A percentile compares a stretch with the other conserved stretches of the same genome.
These are phyloP conservation scores for Mythimna loreyi DNA, from an alignment of 2,888 invertebrate genomes.

Conservation along the genomic window DNA sequence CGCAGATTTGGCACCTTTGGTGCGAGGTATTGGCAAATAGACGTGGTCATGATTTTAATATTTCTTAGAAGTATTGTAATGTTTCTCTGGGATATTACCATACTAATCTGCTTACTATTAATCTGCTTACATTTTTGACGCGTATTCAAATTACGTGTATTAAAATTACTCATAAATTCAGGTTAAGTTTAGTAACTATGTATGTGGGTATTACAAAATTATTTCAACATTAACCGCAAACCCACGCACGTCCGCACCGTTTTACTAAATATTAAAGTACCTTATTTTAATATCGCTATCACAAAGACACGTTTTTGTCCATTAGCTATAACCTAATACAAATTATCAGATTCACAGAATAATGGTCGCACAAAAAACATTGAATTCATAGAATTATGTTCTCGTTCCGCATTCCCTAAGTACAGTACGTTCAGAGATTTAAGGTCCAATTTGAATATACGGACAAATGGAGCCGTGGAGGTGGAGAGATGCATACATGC, in stretches of 20 bases:
- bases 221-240: background rate
- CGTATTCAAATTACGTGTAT: background rate
- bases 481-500: slow-evolving; percentile 64
- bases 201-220: background rate
- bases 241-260: background rate
- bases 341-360: slow-evolving; percentile 46
- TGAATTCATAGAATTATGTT: slow-evolving; percentile 36
- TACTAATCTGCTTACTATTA: too few species aligned
- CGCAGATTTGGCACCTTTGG: slow-evolving; percentile 32
- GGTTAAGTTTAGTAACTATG: slow-evolving; percentile 8
- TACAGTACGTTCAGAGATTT: slow-evolving; percentile 59
- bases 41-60: slow-evolving; percentile 7
- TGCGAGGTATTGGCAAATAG: slow-evolving; percentile 39
- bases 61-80: slow-evolving; percentile 33
- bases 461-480: slow-evolving; percentile 46
- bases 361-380: slow-evolving; percentile 38
- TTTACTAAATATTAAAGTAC: background rate
- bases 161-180: slow-evolving; percentile 9
- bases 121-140: slow-evolving; percentile 4
- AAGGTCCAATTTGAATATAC: slow-evolving; percentile 58
- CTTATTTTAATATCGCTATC: slow-evolving; percentile 17
- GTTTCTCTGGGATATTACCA: slow-evolving; percentile 25
- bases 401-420: slow-evolving; percentile 51
- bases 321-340: slow-evolving; percentile 13
- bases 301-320: slow-evolving; percentile 26